Evolutionary conservation across 2,888 invertebrate species (phyloP), one percentile per base, ranked within the genome.

Genomic region (Nymphalis urticae): DNA sequence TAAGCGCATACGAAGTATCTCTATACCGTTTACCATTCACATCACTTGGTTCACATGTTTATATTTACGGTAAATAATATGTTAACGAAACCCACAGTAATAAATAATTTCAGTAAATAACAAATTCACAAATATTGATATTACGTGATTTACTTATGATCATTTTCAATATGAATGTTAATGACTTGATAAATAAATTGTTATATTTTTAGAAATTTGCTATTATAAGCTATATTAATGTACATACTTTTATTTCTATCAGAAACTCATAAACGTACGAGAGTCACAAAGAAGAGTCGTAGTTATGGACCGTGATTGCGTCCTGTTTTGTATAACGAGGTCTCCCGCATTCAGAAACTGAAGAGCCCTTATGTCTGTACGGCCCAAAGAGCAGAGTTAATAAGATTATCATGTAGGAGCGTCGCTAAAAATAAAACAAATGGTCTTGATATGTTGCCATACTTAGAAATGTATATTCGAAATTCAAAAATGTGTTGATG

Each of bases 321-420:
- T 68, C 67, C 70, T 70, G 70, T 68, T 64, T 64, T 36, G 51
- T 62, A 36, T 72, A 72, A 70, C 73, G 64, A 74, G 71, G 68
- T 69, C 66, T 68, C 69, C 70, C 70, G 70, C 71, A 70, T 66
- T 73, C 74, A 53, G 56, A 66, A 62, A 64, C 71, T 69, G 70
- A 66, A 73, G 73, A 70, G 70, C 74, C 60, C 74, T 75, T 62
- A 53, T 69, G 68, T 36, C 62, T 48, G 68, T 54, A 51, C 71
- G 75, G 72, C 60, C 70, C 69, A 69, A 65, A 73, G 73, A 64
- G 66, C 74, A 68, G 72, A 69, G 68, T 73, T 73, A 75, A 74
- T 70, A 72, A 72, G 69, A 73, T 75, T 66, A 67, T 69, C 68
- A 66, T 61, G 63, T 62, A 67, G 59, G 53, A 58, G 66, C 59